Evolutionary conservation across 2,888 invertebrate genomes (phyloP).

Genomic region (Lasius platythorax): DNA sequence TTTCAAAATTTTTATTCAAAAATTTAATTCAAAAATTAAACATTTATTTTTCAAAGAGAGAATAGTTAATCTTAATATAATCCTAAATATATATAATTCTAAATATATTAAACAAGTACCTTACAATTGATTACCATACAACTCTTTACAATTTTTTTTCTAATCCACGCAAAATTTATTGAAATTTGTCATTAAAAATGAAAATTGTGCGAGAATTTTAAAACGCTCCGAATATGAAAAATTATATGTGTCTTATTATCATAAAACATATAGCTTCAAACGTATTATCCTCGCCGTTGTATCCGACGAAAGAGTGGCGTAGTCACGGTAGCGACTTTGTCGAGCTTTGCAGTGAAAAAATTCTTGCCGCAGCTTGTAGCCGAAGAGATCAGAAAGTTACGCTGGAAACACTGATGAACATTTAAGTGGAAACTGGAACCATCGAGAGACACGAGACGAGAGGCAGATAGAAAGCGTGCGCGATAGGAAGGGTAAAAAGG

Average conservation of each 20-base stretch:
- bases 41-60: not conserved
- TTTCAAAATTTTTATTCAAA: not conserved
- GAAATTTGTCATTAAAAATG: not conserved
- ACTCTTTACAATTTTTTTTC: not conserved
- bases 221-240: not conserved
- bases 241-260: not conserved
- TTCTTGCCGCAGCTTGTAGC: conserved; percentile 32
- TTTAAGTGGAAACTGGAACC: conserved; percentile 54
- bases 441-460: conserved; percentile 28
- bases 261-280: not conserved
- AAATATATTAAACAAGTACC: not conserved
- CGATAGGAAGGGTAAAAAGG: not conserved
- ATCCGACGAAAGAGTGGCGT: not conserved
- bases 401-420: conserved; percentile 40
- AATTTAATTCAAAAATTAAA: not conserved
- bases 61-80: not conserved
- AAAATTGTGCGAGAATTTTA: not conserved
- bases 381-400: conserved; percentile 51
- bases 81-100: not conserved
- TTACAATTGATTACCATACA: not conserved
- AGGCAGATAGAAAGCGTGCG: conserved; percentile 22
- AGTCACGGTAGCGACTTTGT: conserved; percentile 13
- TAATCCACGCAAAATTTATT: not conserved
- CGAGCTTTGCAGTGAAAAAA: conserved; percentile 36
- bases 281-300: not conserved